phyloP scores from a whole-genome alignment of 1,140 invertebrate genomes.

The Drosophila sp. region DNA sequence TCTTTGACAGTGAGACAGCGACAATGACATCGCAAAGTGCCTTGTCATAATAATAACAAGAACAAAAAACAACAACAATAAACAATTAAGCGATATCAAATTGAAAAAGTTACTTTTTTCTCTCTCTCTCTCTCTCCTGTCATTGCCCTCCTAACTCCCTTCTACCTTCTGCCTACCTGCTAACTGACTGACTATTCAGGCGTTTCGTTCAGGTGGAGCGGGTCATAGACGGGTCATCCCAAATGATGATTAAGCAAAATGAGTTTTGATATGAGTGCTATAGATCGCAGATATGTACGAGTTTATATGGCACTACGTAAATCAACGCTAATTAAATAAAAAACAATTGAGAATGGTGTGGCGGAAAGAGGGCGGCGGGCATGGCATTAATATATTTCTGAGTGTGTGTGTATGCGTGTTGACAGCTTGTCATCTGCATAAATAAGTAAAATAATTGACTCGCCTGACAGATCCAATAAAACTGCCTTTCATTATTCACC shows the following conservation, averaged over 20 bases:
- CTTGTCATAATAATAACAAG: conserved; percentile 62
- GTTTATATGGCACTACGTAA: conserved; percentile 46
- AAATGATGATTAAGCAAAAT: conserved; percentile 64
- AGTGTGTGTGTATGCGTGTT: background rate
- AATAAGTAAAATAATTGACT: conserved; percentile 42
- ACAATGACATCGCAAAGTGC: conserved; percentile 73
- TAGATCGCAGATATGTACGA: conserved; percentile 43
- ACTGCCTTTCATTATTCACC: conserved; percentile 21
- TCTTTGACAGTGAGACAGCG: conserved; percentile 59
- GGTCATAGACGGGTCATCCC: conserved; percentile 16
- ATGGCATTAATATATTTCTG: background rate
- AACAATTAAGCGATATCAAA: conserved; percentile 76
- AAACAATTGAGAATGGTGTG: conserved; percentile 4
- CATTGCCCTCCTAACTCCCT: conserved; percentile 13
- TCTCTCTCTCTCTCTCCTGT: conserved; percentile 28
- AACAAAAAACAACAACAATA: conserved; percentile 53
- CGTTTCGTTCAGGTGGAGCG: background rate
- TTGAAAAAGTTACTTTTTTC: conserved; percentile 73
- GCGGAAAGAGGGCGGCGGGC: too few relatives aligned
- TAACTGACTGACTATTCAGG: background rate
- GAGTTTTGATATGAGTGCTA: conserved; percentile 38
- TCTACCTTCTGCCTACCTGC: background rate
- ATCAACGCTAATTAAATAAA: conserved; percentile 75
- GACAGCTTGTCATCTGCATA: background rate
- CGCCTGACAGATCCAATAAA: conserved; percentile 39